Evolutionary conservation across 2,797 vertebrate species (phyloP).

Genomic region (Cyprinodon diabolis): DNA sequence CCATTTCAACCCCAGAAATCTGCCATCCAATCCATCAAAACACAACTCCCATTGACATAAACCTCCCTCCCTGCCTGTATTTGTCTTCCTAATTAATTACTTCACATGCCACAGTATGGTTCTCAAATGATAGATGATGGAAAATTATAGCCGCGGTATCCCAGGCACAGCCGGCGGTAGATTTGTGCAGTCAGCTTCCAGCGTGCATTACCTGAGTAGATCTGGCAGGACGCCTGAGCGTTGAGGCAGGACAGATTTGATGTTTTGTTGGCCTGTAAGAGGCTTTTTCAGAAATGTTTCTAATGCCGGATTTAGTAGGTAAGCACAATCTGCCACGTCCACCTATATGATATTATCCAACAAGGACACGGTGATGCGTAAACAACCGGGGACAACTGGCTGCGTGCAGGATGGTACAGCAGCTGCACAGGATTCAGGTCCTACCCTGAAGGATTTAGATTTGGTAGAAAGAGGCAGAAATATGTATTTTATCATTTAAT

Average conservation of each 20-base stretch:
- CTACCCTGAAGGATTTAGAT: background rate
- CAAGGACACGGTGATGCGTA: constrained; percentile 43
- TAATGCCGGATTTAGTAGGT: constrained; percentile 81
- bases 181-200: constrained; percentile 73
- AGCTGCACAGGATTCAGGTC: constrained; percentile 4
- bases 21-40: constrained; percentile 71
- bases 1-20: constrained; percentile 68
- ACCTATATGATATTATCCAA: constrained; percentile 73
- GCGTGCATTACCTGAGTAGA: constrained; percentile 79
- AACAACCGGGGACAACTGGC: background rate
- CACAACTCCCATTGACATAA: constrained; percentile 62
- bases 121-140: constrained; percentile 77
- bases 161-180: constrained; percentile 72
- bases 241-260: constrained; percentile 77
- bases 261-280: constrained; percentile 76
- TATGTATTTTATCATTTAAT: background rate
- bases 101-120: constrained; percentile 73
- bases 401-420: background rate
- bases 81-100: constrained; percentile 81
- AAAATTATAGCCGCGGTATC: constrained; percentile 67
- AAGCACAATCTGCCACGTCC: constrained; percentile 78
- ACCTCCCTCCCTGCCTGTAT: constrained; percentile 66
- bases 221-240: constrained; percentile 74
- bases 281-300: constrained; percentile 77
- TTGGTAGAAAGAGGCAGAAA: background rate